These are phyloP conservation scores for Malurus elegans DNA, from an alignment of 2,113 vertebrate genomes.

Conservation along the genomic window DNA sequence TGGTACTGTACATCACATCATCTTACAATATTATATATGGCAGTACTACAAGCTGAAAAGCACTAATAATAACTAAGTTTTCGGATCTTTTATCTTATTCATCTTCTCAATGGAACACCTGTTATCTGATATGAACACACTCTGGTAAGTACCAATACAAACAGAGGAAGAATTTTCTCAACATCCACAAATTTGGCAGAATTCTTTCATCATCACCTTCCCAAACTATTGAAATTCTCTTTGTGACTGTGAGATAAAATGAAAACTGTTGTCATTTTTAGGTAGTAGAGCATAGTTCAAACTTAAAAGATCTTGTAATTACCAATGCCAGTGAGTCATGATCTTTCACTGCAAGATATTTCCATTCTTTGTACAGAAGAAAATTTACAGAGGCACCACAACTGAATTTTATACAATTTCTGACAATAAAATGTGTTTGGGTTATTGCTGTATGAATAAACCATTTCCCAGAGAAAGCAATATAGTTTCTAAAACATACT, in stretches of 20 bases:
- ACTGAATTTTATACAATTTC: conserved; percentile 32
- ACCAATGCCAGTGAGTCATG: conserved; percentile 1
- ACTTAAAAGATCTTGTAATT: conserved; percentile 26
- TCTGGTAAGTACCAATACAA: neutral
- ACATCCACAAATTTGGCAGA: conserved; percentile 20
- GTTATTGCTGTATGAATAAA: conserved; percentile 61
- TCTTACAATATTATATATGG: neutral
- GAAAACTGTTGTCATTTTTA: conserved; percentile 11
- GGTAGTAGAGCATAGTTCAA: conserved; percentile 5
- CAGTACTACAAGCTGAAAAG: neutral
- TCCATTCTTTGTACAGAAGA: neutral
- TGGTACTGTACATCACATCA: neutral
- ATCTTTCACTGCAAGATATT: conserved; percentile 34
- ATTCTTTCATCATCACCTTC: neutral
- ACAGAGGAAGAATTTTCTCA: neutral
- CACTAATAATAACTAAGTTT: neutral
- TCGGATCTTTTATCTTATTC: neutral
- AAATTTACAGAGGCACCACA: conserved; percentile 37
- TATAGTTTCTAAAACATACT: conserved; percentile 28
- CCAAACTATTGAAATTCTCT: neutral
- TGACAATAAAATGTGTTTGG: conserved; percentile 29
- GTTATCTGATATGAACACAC: neutral
- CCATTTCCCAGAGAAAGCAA: conserved; percentile 40
- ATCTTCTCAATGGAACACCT: neutral
- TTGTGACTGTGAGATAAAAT: conserved; percentile 3